Conservation (phyloP, 2,888 invertebrate genomes). For the Cataglyphis albicans region DNA sequence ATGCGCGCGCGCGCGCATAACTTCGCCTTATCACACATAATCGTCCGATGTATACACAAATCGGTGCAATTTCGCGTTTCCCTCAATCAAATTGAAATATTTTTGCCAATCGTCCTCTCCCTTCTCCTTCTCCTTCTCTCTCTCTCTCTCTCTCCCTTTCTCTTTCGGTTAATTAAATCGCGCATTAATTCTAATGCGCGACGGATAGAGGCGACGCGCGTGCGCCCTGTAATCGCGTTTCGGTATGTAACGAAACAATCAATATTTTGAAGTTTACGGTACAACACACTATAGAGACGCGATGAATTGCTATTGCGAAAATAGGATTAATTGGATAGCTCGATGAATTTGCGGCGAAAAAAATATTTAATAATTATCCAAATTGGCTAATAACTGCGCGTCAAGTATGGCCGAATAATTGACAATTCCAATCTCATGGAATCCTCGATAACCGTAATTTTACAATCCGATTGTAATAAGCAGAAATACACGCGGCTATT, state of each 20-base stretch:
- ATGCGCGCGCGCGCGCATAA: constrained; percentile 64
- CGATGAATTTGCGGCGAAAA: constrained; percentile 43
- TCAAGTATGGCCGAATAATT: constrained; percentile 43
- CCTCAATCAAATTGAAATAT: constrained; percentile 66
- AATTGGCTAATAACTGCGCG: constrained; percentile 14
- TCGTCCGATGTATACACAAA: constrained; percentile 54
- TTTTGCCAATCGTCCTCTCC: constrained; percentile 6
- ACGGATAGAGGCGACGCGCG: not conserved
- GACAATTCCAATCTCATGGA: constrained; percentile 35
- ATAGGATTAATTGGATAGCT: constrained; percentile 46
- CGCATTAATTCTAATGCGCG: not conserved
- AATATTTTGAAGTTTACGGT: constrained; percentile 52
- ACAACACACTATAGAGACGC: constrained; percentile 28
- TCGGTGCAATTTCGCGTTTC: constrained; percentile 40
- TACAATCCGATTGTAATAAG: constrained; percentile 22
- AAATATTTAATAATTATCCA: constrained; percentile 52
- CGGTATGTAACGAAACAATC: constrained; percentile 30
- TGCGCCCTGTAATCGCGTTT: not conserved
- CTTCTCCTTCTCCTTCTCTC: no score
- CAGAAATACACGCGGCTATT: not conserved
- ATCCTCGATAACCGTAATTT: constrained; percentile 21
- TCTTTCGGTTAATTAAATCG: constrained; percentile 45
- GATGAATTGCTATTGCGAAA: constrained; percentile 28
- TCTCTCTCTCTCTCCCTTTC: not conserved
- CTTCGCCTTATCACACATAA: constrained; percentile 71